phyloP scores from a whole-genome alignment of 2,113 vertebrate species.

The Promerops cafer region DNA sequence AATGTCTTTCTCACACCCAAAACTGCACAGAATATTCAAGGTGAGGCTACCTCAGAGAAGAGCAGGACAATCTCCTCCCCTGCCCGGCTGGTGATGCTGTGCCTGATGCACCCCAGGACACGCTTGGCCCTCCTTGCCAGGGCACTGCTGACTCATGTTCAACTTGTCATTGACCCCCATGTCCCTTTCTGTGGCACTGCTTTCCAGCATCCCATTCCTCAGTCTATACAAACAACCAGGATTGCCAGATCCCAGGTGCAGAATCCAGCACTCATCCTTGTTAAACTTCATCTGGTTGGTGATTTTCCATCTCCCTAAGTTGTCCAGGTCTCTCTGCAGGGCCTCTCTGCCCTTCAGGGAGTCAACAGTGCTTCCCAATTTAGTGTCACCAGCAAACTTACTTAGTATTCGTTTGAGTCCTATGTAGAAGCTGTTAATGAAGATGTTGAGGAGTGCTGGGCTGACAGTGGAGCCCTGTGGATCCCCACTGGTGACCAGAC shows the following conservation, averaged over 20 bases:
- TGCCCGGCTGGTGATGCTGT: fast-evolving
- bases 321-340: background rate
- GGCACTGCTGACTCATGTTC: background rate
- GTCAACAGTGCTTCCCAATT: background rate
- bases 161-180: fast-evolving
- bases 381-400: background rate
- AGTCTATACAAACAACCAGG: background rate
- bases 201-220: background rate
- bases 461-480: background rate
- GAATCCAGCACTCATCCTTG: fast-evolving
- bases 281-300: background rate
- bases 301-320: background rate
- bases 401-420: fast-evolving
- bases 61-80: background rate
- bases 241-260: background rate
- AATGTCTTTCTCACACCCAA: background rate
- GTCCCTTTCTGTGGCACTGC: background rate
- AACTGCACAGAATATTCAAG: background rate
- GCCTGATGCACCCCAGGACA: background rate
- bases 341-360: background rate
- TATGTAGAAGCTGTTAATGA: background rate
- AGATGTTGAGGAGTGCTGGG: background rate
- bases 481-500: background rate
- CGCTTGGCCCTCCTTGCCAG: background rate
- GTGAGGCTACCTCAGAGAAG: background rate